Evolutionary conservation across 2,797 vertebrate genomes (phyloP).

Genomic region (Tragelaphus oryx): DNA sequence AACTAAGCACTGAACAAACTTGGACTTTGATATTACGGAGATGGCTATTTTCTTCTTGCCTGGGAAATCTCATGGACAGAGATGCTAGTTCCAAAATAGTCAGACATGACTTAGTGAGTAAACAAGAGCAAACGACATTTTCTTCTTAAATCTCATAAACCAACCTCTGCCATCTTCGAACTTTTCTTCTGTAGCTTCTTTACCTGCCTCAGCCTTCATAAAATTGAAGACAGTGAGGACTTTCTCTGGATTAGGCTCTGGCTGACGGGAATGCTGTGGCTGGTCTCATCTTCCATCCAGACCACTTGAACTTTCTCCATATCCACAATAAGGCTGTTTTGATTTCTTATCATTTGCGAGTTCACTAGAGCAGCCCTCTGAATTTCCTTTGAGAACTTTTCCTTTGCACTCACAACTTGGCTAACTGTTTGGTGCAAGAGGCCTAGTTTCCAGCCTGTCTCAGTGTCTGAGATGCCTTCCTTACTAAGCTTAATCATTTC

Average conservation of each 20-base stretch:
- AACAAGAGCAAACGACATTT: neutral
- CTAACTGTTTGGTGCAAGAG: neutral
- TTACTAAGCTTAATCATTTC: neutral
- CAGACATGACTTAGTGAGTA: neutral
- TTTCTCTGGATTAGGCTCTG: neutral
- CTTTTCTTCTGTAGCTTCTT: neutral
- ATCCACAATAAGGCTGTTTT: neutral
- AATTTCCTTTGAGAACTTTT: neutral
- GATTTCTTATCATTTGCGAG: neutral
- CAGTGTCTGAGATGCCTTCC: neutral
- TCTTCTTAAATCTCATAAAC: neutral
- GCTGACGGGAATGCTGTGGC: neutral
- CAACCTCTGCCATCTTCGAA: neutral
- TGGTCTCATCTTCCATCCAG: neutral
- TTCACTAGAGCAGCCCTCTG: neutral
- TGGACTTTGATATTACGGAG: neutral
- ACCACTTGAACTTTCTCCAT: neutral
- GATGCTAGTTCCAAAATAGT: neutral
- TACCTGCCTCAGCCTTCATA: neutral
- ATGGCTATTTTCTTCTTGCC: neutral
- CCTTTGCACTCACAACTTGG: neutral
- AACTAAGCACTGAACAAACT: neutral
- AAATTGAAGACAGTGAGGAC: neutral
- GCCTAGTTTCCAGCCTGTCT: neutral
- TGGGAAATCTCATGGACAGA: neutral